phyloP scores from a whole-genome alignment of 1,140 invertebrate species.

The Brachionus angularis region DNA sequence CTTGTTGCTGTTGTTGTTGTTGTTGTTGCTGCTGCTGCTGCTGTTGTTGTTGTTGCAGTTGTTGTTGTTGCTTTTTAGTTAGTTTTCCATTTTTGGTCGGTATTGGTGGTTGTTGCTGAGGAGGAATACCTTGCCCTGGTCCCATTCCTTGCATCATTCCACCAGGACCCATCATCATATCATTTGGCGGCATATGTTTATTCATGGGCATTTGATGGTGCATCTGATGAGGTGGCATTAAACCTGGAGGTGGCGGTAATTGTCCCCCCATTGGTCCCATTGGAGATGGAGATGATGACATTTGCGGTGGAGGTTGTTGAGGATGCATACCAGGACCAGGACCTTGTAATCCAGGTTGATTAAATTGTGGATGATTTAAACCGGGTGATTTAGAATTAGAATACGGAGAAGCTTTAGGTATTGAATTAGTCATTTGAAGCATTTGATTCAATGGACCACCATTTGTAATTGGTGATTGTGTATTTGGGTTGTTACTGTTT shows the following conservation, averaged over 20 bases:
- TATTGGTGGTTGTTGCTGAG: background rate
- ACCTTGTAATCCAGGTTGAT: too few species aligned
- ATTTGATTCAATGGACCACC: slow-evolving; percentile 33
- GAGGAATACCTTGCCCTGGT: background rate
- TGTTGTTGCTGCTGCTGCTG: slow-evolving; percentile 10
- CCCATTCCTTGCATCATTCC: background rate
- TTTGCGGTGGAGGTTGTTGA: background rate
- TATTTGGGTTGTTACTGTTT: background rate
- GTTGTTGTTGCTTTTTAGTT: slow-evolving; percentile 33
- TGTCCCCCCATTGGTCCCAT: background rate
- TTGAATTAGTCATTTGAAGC: slow-evolving; percentile 43
- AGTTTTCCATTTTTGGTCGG: slow-evolving; percentile 16
- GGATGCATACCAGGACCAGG: too few species aligned
- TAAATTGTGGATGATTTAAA: slow-evolving; percentile 16
- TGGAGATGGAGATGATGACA: slow-evolving; percentile 11
- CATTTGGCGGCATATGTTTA: background rate
- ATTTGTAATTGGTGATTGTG: slow-evolving; percentile 22
- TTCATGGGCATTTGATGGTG: background rate
- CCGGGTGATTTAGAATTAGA: slow-evolving; percentile 31
- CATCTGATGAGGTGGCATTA: background rate
- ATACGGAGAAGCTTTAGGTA: slow-evolving; percentile 32
- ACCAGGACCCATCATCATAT: slow-evolving; percentile 1
- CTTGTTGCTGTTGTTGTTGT: slow-evolving; percentile 11
- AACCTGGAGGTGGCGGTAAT: background rate
- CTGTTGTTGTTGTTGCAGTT: slow-evolving; percentile 18